Evolutionary conservation across 2,113 vertebrate species (phyloP).

Genomic region (Gavia stellata): DNA sequence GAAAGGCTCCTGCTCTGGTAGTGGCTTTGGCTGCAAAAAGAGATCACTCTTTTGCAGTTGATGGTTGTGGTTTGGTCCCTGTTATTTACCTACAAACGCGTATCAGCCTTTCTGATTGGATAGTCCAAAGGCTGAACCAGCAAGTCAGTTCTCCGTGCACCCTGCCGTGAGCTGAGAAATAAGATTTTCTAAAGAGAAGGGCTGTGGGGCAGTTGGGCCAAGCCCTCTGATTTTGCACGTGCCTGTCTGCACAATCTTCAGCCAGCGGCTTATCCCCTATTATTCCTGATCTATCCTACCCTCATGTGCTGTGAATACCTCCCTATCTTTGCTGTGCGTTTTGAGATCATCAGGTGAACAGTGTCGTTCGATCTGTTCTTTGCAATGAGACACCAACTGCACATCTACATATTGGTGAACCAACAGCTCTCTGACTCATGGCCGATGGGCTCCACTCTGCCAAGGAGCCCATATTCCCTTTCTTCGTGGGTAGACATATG

Average conservation of each 20-base stretch:
- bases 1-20: not conserved
- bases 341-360: not conserved
- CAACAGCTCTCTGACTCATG: not conserved
- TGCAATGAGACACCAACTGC: not conserved
- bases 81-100: not conserved
- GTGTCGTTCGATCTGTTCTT: not conserved
- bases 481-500: not conserved
- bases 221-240: not conserved
- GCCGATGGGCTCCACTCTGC: not conserved
- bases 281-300: not conserved
- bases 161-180: not conserved
- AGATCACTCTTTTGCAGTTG: fast-evolving
- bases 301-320: fast-evolving
- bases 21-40: not conserved
- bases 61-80: not conserved
- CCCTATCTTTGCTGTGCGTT: not conserved
- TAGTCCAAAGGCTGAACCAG: not conserved
- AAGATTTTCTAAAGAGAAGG: not conserved
- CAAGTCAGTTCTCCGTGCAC: not conserved
- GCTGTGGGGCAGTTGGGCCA: fast-evolving
- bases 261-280: not conserved
- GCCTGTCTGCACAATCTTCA: not conserved
- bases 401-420: fast-evolving
- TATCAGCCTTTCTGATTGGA: fast-evolving
- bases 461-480: not conserved